Percentiles rank a stretch among this genome's conserved stretches.
Evolutionary conservation across 2,113 vertebrate genomes (phyloP).

Genomic region (Tragelaphus imberbis): DNA sequence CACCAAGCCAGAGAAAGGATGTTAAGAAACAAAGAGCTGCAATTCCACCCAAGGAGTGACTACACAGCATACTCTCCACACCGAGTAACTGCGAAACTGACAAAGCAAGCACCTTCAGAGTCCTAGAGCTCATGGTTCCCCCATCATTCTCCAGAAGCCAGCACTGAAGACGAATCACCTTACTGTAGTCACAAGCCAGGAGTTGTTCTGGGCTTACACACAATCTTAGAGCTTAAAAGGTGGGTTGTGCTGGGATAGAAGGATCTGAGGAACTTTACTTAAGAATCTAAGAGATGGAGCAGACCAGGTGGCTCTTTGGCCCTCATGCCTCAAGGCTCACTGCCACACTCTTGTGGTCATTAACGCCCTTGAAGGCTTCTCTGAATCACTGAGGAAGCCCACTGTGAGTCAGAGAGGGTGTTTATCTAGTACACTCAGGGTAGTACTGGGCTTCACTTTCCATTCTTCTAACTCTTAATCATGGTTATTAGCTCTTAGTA

Average conservation of each 20-base stretch:
- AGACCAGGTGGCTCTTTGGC: neutral
- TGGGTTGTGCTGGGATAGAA: neutral
- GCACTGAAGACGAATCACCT: neutral
- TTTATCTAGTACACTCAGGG: neutral
- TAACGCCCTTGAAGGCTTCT: neutral
- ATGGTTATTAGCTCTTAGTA: neutral
- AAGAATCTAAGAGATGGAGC: neutral
- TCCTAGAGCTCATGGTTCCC: neutral
- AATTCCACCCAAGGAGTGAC: neutral
- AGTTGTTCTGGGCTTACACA: neutral
- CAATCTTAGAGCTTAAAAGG: neutral
- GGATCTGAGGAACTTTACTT: neutral
- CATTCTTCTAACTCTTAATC: neutral
- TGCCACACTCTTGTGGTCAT: neutral
- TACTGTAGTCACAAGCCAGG: neutral
- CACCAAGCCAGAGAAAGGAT: neutral
- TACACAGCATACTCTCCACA: neutral
- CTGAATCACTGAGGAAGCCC: neutral
- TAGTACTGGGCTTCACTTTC: neutral
- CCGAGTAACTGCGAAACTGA: neutral
- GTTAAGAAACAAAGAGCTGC: neutral
- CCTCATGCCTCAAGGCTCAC: neutral
- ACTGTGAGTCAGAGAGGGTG: neutral
- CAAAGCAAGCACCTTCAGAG: neutral
- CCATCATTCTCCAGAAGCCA: neutral